Percentiles rank a stretch among this genome's conserved stretches.
Conservation (phyloP, 1,140 invertebrate species). For the Drosophila leontia region DNA sequence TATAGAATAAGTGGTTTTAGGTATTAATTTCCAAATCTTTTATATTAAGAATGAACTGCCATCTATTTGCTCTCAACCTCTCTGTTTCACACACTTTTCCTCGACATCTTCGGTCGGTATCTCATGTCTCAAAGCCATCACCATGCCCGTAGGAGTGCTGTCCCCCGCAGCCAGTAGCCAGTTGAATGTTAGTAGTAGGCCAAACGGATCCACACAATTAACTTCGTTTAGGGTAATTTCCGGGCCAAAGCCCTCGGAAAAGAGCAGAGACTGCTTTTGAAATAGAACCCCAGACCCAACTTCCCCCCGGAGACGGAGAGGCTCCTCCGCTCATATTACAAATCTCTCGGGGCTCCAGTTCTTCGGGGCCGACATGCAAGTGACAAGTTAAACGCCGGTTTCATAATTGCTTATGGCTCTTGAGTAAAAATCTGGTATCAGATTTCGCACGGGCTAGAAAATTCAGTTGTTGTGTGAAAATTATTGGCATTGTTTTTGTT, state of each 20-base stretch:
- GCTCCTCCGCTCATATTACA: constrained; percentile 15
- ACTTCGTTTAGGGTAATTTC: constrained; percentile 49
- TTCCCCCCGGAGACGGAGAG: neutral
- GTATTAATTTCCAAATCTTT: neutral
- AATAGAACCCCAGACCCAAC: constrained; percentile 5
- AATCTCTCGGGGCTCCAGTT: constrained; percentile 18
- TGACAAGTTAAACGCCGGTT: constrained; percentile 75
- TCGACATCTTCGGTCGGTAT: constrained; percentile 6
- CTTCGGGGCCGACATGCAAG: constrained; percentile 37
- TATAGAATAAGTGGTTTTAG: neutral
- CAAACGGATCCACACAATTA: constrained; percentile 53
- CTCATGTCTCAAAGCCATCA: constrained; percentile 30
- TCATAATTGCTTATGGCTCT: constrained; percentile 71
- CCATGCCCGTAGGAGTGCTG: constrained; percentile 26
- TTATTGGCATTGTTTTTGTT: constrained; percentile 26
- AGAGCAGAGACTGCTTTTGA: neutral
- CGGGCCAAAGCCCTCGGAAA: constrained; percentile 26
- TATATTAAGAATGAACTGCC: neutral
- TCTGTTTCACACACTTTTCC: constrained; percentile 11
- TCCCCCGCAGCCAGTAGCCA: constrained; percentile 11
- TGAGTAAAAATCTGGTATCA: constrained; percentile 71
- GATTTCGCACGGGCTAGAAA: constrained; percentile 59
- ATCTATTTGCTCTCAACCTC: neutral
- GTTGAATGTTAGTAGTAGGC: constrained; percentile 22
- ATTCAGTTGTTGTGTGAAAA: constrained; percentile 52